A percentile compares a stretch with the other conserved stretches of the same genome.
Conservation (phyloP, 2,797 vertebrate species). For the Philypnodon macrostomus region DNA sequence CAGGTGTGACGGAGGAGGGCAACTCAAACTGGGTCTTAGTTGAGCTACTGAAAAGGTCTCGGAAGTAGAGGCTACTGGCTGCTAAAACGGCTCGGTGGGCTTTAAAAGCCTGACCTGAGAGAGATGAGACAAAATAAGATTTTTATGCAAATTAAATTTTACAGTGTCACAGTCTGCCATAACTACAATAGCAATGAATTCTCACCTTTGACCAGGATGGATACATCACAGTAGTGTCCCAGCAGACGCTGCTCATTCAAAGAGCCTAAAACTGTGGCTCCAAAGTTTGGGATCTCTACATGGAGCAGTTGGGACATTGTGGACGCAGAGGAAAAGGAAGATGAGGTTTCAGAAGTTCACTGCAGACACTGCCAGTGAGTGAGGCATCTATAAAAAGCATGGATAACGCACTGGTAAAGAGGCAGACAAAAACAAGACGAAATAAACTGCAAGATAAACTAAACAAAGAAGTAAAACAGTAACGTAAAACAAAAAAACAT, state of each 20-base stretch:
- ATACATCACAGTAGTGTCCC: conserved; percentile 98
- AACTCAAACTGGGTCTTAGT: conserved; percentile 95
- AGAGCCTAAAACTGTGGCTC: conserved; percentile 94
- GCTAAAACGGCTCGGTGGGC: conserved; percentile 96
- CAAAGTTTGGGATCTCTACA: conserved; percentile 98
- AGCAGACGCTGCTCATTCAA: conserved; percentile 95
- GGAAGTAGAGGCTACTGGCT: conserved; percentile 97
- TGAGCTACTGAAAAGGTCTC: conserved; percentile 96
- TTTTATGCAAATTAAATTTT: conserved; percentile 6
- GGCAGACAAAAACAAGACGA: conserved; percentile 15
- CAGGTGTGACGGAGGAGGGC: conserved; percentile 91
- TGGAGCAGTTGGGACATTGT: conserved; percentile 98
- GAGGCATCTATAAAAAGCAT: conserved; percentile 64
- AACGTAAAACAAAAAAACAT: conserved; percentile 44
- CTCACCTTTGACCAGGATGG: conserved; percentile 92
- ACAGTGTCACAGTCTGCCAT: not conserved
- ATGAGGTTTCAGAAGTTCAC: conserved; percentile 63
- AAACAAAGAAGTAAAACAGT: not conserved
- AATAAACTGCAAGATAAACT: conserved; percentile 25
- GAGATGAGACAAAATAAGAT: conserved; percentile 12
- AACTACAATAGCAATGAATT: not conserved
- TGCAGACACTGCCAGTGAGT: conserved; percentile 53
- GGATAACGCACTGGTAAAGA: conserved; percentile 15
- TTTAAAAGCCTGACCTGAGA: conserved; percentile 90
- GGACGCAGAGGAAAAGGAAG: conserved; percentile 47